Evolutionary conservation across 2,888 invertebrate genomes (phyloP), one percentile per base, ranked within the genome.

Genomic region (Formica aserva): DNA sequence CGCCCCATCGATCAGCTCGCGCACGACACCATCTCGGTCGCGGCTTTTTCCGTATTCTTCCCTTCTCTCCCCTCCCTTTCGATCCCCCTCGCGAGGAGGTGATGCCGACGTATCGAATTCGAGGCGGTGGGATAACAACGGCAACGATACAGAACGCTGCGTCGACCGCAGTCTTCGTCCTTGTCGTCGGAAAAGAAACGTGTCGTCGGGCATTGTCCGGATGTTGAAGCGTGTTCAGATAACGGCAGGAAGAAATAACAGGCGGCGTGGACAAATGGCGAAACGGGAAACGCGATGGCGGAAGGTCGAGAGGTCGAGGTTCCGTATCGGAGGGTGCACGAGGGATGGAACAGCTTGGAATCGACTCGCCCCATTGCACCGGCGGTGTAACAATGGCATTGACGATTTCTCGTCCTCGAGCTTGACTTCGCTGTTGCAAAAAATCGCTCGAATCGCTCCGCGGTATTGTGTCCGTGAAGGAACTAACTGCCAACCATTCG

Each of bases 201-300:
- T 32, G 41, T 60, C 60, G 41, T 32, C 32, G 32, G 69, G 82
- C 82, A 87, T 87, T 85, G 87, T 83, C 78, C 87, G 72, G 85
- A 83, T 72, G 75, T 83, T 45, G 69, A 65, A 62, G 35, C 38
- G 66, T 66, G 60, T 69, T 66, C 41, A 38, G 66, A 77, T 65
- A 76, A 35, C 84, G 41, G 55, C 74, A 55, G 71, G 81, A 78
- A 80, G 85, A 90, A 90, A 90, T 89, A 90, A 84, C 83, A 82
- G 81, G 65, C 81, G 52, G 82, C 62, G 75, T 81, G 88, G 85
- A 86, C 82, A 88, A 90, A 88, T 84, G 85, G 90, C 57, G 88
- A 82, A 87, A 85, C 62, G 82, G 66, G 66, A 82, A 83, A 88
- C 78, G 85, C 83, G 67, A 76, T 60, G 78, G 85, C 48, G 71